phyloP scores from a whole-genome alignment of 1,140 invertebrate genomes.

The Elymnias hypermnestra region DNA sequence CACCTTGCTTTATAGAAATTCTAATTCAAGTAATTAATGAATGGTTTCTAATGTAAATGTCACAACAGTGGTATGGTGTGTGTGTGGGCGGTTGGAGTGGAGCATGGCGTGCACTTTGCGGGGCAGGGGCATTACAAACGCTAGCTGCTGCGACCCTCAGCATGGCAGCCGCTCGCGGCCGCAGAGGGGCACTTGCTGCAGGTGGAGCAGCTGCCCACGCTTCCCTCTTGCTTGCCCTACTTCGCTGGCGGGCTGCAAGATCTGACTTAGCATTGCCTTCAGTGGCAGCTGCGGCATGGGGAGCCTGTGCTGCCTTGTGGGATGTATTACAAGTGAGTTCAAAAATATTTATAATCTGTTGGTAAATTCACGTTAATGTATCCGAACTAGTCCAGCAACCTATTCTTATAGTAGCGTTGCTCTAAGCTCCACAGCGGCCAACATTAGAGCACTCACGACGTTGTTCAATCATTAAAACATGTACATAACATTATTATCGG shows the following conservation, averaged over 20 bases:
- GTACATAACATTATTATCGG: no score
- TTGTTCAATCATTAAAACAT: no score
- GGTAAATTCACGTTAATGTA: no score
- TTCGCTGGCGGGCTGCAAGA: slow-evolving; percentile 78
- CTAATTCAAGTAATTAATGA: no score
- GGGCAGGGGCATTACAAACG: slow-evolving; percentile 80
- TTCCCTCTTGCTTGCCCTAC: slow-evolving; percentile 80
- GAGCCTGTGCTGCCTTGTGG: slow-evolving; percentile 85
- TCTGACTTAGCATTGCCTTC: slow-evolving; percentile 80
- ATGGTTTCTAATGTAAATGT: not conserved
- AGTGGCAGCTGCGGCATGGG: slow-evolving; percentile 84
- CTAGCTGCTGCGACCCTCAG: slow-evolving; percentile 82
- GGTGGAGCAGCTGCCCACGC: slow-evolving; percentile 83
- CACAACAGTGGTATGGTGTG: slow-evolving; percentile 63
- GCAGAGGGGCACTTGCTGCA: slow-evolving; percentile 79
- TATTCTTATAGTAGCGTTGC: no score
- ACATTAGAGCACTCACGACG: no score
- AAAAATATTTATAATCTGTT: no score
- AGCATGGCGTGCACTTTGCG: slow-evolving; percentile 80
- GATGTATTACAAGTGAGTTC: slow-evolving; percentile 77
- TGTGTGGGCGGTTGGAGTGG: slow-evolving; percentile 81
- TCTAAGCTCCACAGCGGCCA: no score
- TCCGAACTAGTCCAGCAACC: no score
- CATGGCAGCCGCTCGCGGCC: slow-evolving; percentile 80
- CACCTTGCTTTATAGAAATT: no score